Evolutionary conservation across 1,140 invertebrate species (phyloP).

Genomic region (Pteromalus puparum): DNA sequence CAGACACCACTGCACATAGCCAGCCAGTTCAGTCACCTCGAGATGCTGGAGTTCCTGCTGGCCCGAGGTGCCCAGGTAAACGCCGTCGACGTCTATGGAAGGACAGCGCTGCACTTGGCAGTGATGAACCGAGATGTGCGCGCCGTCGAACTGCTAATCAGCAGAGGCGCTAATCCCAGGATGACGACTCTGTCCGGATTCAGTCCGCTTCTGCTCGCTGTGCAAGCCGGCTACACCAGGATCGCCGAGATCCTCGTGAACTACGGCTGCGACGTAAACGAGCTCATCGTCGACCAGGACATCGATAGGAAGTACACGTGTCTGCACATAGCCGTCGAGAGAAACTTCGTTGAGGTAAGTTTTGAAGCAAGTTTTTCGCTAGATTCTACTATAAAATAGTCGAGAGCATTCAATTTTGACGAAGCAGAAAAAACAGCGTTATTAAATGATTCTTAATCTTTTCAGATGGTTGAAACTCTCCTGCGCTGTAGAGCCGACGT

Average conservation of each 20-base stretch:
- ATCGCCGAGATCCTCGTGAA: conserved; percentile 3
- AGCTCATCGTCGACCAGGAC: conserved; percentile 3
- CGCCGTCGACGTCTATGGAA: conserved; percentile 72
- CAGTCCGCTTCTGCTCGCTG: conserved; percentile 9
- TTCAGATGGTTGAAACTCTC: conserved; percentile 25
- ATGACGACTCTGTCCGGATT: neutral
- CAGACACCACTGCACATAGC: conserved; percentile 5
- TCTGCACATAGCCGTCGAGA: conserved; percentile 37
- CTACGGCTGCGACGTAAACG: conserved; percentile 37
- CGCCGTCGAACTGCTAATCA: neutral
- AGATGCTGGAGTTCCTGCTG: neutral
- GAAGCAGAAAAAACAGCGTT: too few species aligned
- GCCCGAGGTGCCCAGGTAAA: neutral
- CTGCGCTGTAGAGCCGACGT: neutral
- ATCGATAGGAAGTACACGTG: neutral
- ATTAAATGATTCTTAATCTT: neutral
- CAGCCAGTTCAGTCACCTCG: neutral
- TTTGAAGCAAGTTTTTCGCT: too few species aligned
- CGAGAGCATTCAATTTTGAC: too few species aligned
- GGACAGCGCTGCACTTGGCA: conserved; percentile 22
- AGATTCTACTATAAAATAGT: neutral
- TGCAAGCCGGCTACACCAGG: neutral
- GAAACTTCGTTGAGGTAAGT: conserved; percentile 22
- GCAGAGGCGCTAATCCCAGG: neutral
- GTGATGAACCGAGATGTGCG: neutral